These are phyloP conservation scores for Protobothrops flavoviridis DNA, from an alignment of 2,113 vertebrate genomes.

Conservation along the genomic window DNA sequence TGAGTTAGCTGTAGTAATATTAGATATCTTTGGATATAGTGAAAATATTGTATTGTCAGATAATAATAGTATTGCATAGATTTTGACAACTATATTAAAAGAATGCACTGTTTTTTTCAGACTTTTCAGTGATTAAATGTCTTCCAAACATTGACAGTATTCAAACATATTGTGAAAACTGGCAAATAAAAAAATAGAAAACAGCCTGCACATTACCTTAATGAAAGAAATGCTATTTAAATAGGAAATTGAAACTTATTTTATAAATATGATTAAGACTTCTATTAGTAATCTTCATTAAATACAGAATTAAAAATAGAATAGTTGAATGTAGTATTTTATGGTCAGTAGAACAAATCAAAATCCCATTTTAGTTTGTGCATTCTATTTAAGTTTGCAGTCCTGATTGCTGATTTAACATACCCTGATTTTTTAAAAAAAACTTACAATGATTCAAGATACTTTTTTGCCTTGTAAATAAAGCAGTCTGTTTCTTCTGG, in stretches of 20 bases:
- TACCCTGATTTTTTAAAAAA: background rate
- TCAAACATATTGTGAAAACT: constrained; percentile 14
- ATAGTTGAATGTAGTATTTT: background rate
- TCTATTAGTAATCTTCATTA: background rate
- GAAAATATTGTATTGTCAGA: background rate
- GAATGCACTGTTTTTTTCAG: constrained; percentile 23
- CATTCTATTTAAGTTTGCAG: background rate
- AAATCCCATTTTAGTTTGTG: constrained; percentile 7
- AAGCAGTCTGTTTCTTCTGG: too few species aligned
- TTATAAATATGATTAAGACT: background rate
- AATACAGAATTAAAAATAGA: background rate
- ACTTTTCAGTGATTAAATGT: constrained; percentile 24
- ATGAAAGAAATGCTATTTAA: constrained; percentile 29
- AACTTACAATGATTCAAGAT: background rate
- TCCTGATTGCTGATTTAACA: background rate
- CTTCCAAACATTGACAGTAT: constrained; percentile 26
- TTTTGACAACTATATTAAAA: background rate
- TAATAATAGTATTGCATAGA: background rate
- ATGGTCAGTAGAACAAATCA: constrained; percentile 7
- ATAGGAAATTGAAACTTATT: background rate
- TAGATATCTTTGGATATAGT: background rate
- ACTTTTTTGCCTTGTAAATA: background rate
- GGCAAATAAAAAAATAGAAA: constrained; percentile 23
- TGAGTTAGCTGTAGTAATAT: background rate
- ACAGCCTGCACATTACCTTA: background rate